phyloP scores from a whole-genome alignment of 2,888 invertebrate genomes.

The Ischnura elegans region DNA sequence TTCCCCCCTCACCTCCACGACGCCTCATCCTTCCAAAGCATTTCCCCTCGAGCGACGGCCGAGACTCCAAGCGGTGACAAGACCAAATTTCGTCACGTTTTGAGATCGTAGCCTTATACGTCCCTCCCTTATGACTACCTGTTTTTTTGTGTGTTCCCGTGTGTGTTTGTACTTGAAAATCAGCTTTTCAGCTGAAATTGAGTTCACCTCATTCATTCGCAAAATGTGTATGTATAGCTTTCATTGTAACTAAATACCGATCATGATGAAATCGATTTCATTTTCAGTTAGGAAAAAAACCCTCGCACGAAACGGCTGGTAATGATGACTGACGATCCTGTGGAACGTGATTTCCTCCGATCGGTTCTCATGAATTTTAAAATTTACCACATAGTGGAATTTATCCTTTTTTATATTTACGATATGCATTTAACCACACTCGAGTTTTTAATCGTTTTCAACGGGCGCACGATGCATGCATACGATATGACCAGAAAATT shows the following conservation, averaged over 20 bases:
- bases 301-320: too few species aligned
- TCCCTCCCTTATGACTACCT: background rate
- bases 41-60: background rate
- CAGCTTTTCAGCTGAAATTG: too few species aligned
- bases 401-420: background rate
- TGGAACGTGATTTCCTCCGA: background rate
- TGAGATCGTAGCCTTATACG: background rate
- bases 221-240: too few species aligned
- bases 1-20: background rate
- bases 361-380: background rate
- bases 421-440: background rate
- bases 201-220: too few species aligned
- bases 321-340: too few species aligned
- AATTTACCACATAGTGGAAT: background rate
- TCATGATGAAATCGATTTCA: too few species aligned
- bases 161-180: background rate
- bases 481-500: too few species aligned
- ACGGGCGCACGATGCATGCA: too few species aligned
- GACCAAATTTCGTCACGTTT: conserved; percentile 19
- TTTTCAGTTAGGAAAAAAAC: too few species aligned
- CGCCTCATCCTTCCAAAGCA: background rate
- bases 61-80: background rate
- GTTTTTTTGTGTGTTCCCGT: background rate
- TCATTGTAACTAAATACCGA: too few species aligned
- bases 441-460: too few species aligned